Percentiles rank a stretch among this genome's conserved stretches.
Conservation (phyloP, 2,113 vertebrate genomes). For the Istiophorus platypterus region DNA sequence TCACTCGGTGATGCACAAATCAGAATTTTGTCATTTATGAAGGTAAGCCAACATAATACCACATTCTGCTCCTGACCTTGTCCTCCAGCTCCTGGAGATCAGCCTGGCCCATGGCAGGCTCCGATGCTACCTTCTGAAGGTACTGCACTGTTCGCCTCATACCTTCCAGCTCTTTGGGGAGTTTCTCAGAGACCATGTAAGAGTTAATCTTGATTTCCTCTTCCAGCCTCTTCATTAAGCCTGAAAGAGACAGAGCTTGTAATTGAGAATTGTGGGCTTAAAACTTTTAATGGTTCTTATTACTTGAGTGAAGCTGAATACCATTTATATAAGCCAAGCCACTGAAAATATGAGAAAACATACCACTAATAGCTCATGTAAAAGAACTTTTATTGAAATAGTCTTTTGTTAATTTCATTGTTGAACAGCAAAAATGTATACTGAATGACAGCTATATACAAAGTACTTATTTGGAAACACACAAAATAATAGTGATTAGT, state of each 20-base stretch:
- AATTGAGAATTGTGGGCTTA: slow-evolving; percentile 11
- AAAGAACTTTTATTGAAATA: not conserved
- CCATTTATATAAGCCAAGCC: not conserved
- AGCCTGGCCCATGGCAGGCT: slow-evolving; percentile 92
- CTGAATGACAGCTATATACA: not conserved
- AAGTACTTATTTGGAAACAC: not conserved
- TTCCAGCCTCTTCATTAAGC: slow-evolving; percentile 94
- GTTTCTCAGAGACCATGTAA: slow-evolving; percentile 94
- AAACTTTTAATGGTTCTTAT: not conserved
- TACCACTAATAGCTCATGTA: not conserved
- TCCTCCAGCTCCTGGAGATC: slow-evolving; percentile 90
- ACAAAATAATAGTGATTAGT: slow-evolving; percentile 21
- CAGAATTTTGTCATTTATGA: too few relatives aligned
- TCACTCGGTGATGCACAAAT: not conserved
- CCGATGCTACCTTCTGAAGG: slow-evolving; percentile 91
- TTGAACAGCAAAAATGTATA: not conserved
- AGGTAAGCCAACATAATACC: not conserved
- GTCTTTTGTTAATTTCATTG: not conserved
- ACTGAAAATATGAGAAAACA: not conserved
- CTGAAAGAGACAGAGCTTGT: slow-evolving; percentile 78
- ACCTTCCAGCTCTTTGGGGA: slow-evolving; percentile 92
- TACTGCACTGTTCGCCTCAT: slow-evolving; percentile 88
- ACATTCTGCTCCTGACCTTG: slow-evolving; percentile 82
- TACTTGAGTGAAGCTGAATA: slow-evolving; percentile 1
- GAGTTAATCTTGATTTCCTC: slow-evolving; percentile 96